These are phyloP conservation scores for Hippoglossus stenolepis DNA, from an alignment of 2,113 vertebrate genomes.

Conservation along the genomic window DNA sequence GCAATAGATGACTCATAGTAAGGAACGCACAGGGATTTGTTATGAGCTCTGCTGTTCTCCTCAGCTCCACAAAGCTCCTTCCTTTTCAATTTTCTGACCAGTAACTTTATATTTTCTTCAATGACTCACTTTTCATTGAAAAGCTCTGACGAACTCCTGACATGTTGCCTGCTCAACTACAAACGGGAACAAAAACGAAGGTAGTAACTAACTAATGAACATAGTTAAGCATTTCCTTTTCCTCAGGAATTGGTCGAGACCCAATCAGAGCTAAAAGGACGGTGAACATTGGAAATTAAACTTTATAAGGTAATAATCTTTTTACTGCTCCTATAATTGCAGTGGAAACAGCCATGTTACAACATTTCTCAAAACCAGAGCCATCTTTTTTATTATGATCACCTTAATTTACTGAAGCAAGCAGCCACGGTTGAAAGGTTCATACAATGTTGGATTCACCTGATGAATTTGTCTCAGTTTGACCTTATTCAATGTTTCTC, in stretches of 20 bases:
- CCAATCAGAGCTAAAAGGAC: background rate
- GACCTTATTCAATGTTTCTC: background rate
- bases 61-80: background rate
- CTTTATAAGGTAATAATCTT: background rate
- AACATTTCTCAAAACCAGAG: slow-evolving; percentile 1
- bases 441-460: background rate
- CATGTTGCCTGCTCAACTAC: background rate
- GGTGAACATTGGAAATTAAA: background rate
- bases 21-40: background rate
- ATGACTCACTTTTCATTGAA: background rate
- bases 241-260: background rate
- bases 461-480: slow-evolving; percentile 5
- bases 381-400: slow-evolving; percentile 13
- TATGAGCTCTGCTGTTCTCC: background rate
- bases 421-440: background rate
- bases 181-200: background rate
- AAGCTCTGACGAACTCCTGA: background rate
- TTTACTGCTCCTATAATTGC: background rate
- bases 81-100: background rate
- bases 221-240: background rate
- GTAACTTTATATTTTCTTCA: background rate
- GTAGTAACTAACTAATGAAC: background rate
- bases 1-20: background rate
- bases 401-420: background rate
- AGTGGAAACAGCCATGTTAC: background rate